Percentiles rank a stretch among this genome's conserved stretches.
phyloP scores from a whole-genome alignment of 2,797 vertebrate species.

The Sebastes melanostomus region DNA sequence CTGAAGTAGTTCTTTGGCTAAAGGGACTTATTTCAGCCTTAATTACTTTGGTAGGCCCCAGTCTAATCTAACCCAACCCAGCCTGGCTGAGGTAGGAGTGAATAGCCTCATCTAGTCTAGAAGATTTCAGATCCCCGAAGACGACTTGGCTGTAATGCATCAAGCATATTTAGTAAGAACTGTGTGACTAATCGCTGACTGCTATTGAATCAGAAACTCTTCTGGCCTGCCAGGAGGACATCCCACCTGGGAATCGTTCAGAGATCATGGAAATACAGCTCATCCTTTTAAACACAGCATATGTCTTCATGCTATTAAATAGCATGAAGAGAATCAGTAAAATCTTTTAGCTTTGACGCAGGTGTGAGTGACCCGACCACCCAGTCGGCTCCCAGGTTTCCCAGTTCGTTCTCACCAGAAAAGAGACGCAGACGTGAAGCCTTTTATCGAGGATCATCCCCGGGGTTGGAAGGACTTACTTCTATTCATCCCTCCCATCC shows the following conservation, averaged over 20 bases:
- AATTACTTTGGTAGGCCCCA: constrained; percentile 44
- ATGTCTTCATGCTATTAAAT: constrained; percentile 44
- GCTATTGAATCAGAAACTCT: constrained; percentile 49
- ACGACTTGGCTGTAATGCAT: constrained; percentile 50
- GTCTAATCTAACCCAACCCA: constrained; percentile 42
- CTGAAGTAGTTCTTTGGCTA: constrained; percentile 41
- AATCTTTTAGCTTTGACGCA: constrained; percentile 20
- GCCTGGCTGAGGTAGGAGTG: constrained; percentile 13
- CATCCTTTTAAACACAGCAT: constrained; percentile 44
- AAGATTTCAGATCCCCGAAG: constrained; percentile 30
- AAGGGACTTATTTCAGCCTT: constrained; percentile 35
- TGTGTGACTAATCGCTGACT: constrained; percentile 51
- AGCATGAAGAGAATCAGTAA: constrained; percentile 31
- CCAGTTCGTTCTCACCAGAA: constrained; percentile 30
- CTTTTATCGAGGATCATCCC: constrained; percentile 50
- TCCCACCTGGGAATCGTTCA: constrained; percentile 64
- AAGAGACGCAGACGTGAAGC: constrained; percentile 18
- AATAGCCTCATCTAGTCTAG: constrained; percentile 23
- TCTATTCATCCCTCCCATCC: constrained; percentile 50
- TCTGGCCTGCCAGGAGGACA: constrained; percentile 28
- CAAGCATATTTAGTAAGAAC: constrained; percentile 38
- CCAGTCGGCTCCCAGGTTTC: constrained; percentile 25
- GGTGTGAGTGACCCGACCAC: constrained; percentile 57
- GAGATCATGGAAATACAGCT: constrained; percentile 54
- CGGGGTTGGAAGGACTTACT: constrained; percentile 37